These are phyloP conservation scores for Delphinus delphis DNA, from an alignment of 2,113 vertebrate species.

Conservation along the genomic window DNA sequence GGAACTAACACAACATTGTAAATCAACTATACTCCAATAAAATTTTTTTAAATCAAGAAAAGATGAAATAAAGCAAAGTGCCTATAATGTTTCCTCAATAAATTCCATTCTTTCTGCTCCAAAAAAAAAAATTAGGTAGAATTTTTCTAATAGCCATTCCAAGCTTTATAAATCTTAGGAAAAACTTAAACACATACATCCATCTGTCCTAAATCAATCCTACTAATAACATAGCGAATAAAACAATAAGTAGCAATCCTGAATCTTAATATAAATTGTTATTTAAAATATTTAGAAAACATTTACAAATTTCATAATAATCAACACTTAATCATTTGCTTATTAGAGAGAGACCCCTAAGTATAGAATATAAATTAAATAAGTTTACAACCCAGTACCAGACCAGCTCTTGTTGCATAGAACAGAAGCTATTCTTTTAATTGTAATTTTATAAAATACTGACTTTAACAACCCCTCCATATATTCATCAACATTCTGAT, in stretches of 20 bases:
- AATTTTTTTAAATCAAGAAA: no score
- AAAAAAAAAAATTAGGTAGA: background rate
- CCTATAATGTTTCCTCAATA: no score
- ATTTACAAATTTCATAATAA: background rate
- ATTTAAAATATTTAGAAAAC: constrained; percentile 1
- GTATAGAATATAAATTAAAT: background rate
- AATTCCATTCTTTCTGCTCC: no score
- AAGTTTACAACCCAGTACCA: background rate
- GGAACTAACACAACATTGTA: no score
- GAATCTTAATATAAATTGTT: background rate
- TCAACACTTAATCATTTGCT: background rate
- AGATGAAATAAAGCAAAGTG: no score
- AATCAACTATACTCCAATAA: no score
- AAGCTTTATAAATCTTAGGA: background rate
- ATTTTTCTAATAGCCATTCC: background rate
- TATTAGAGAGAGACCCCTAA: background rate
- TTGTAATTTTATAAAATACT: background rate
- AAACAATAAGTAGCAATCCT: background rate
- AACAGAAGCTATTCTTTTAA: background rate
- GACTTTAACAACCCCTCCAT: background rate
- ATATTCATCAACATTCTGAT: background rate
- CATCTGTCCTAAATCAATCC: background rate
- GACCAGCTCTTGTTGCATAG: background rate
- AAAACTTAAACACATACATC: background rate
- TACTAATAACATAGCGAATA: background rate